Evolutionary conservation across 2,797 vertebrate species (phyloP).

Genomic region (Lates japonicus): DNA sequence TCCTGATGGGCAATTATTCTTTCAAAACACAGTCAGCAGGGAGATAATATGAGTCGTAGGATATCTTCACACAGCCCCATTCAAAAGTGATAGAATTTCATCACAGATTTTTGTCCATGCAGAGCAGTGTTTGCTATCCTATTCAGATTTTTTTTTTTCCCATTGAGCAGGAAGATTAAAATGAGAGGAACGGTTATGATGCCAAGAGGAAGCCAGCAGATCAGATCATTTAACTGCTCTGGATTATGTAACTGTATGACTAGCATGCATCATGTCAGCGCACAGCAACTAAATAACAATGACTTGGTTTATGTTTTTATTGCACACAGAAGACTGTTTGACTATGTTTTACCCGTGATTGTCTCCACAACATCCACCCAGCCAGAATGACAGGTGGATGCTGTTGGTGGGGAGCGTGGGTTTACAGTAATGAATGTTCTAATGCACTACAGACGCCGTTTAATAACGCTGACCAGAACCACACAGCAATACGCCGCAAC

Average conservation of each 20-base stretch:
- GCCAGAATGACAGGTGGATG: conserved; percentile 79
- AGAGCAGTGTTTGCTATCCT: conserved; percentile 45
- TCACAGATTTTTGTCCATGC: conserved; percentile 16
- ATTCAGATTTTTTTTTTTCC: not conserved
- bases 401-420: conserved; percentile 29
- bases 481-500: no score
- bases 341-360: conserved; percentile 86
- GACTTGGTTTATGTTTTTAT: not conserved
- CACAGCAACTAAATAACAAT: not conserved
- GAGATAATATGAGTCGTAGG: conserved; percentile 39
- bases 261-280: not conserved
- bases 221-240: not conserved
- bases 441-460: conserved; percentile 88
- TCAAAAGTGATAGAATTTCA: conserved; percentile 50
- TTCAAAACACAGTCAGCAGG: conserved; percentile 6
- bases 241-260: not conserved
- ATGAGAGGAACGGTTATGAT: not conserved
- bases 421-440: conserved; percentile 87
- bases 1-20: conserved; percentile 5
- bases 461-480: conserved; percentile 85
- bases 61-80: conserved; percentile 17
- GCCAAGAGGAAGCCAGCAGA: not conserved
- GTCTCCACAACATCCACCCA: conserved; percentile 86
- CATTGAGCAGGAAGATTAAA: not conserved
- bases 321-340: not conserved